Base-by-base conservation (phyloP, 2,113 vertebrate genomes). In the Charadrius vociferus region DNA sequence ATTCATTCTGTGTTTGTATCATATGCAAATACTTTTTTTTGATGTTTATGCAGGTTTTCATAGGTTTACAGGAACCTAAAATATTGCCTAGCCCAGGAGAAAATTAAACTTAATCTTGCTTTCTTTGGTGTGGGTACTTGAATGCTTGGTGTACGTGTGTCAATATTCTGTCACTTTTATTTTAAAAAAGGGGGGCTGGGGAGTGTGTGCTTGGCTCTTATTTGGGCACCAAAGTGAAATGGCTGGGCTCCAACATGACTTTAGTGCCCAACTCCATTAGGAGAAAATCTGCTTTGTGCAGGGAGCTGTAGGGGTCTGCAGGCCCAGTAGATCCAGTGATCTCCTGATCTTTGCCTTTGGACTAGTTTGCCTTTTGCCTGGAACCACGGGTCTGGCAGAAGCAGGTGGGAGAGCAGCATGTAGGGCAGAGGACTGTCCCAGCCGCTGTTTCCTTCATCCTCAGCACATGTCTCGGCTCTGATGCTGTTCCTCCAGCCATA, bases 321-420 rank as follows among this genome's bases (percentile, higher is more conserved):
- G 58, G 37, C 21, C 7, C 3, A 0, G 53, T 14, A 4, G 56
- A 14, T 45, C 5, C 36, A 59, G 18, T 50, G 62, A 9, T 29
- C 17, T 7, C 26, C 53, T 73, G 27, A 12, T 15, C 37, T 88
- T 18, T 53, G 43, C 22, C 22, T 52, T 32, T 41, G 61, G 32
- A 4, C 5, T 5, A 5, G 12, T 62, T 81, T 91, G 9, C 26
- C 20, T 45, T 52, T 65, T 2, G 0, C 29, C 32, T 73, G 29
- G 56, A 32, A 5, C 16, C 9, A 0, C 0, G 27, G 32, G 3
- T 29, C 32, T 47, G 68, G 68, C 63, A 45, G 82, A 19, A 27
- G 18, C 1, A 1, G 30, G 29, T 70, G 78, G 36, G 62, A 83
- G 72, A 52, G 43, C n/a, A 49, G 1, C 12, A 0, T 21, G 9